These are phyloP conservation scores for Brachionus paranguensis DNA, from an alignment of 1,140 invertebrate genomes.

Conservation along the genomic window DNA sequence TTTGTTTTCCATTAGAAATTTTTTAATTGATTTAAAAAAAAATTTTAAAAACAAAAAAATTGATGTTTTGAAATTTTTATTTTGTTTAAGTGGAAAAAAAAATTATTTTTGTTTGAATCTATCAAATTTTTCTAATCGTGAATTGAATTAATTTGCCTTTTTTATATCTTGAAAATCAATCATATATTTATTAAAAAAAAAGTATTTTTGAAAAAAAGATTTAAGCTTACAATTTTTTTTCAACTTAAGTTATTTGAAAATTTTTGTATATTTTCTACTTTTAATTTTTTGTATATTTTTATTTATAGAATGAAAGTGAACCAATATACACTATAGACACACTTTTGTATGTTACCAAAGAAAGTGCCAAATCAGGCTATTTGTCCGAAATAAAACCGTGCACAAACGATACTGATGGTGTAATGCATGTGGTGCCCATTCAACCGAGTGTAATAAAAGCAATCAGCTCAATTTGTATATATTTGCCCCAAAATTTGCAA, in stretches of 20 bases:
- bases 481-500: constrained; percentile 80
- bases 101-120: constrained; percentile 44
- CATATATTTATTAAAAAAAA: no score
- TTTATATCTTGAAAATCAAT: no score
- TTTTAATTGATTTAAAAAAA: no score
- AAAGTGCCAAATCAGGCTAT: constrained; percentile 53
- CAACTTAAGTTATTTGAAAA: no score
- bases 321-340: constrained; percentile 70
- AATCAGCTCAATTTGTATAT: constrained; percentile 80
- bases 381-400: constrained; percentile 48
- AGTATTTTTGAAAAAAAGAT: no score
- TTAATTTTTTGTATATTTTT: constrained; percentile 6
- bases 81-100: no score
- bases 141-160: no score
- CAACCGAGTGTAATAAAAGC: constrained; percentile 67
- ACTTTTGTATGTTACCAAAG: constrained; percentile 68
- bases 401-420: constrained; percentile 62
- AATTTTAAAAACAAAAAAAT: no score
- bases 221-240: no score
- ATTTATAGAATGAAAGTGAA: constrained; percentile 31
- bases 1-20: no score
- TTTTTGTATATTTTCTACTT: no score
- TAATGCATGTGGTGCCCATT: constrained; percentile 74
- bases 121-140: constrained; percentile 44
- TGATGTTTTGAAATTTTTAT: no score